Base-by-base conservation (phyloP, 2,888 invertebrate species). In the Axea sp. region DNA sequence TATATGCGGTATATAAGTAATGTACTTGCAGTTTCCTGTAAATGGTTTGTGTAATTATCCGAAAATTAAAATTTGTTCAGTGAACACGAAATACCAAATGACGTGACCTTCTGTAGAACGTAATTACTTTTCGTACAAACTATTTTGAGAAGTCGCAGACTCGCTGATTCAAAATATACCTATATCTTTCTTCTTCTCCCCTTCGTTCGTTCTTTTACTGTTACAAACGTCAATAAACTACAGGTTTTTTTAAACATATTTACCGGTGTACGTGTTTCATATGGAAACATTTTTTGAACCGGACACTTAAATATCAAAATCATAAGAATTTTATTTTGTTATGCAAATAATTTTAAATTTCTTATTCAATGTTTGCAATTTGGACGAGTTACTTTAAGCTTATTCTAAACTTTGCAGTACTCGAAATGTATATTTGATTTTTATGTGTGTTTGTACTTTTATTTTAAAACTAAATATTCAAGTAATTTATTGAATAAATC, bases 21-120 rank as follows among this genome's bases (percentile, higher is more conserved):
- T 1, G 14, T 19, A 17, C 28, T 33, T 9, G 30, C 19, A n/a
- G 8, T n/a, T 45, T 26, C n/a, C 9, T 55, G 55, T 39, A 62
- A 55, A 55, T 43, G 51, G 15, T 62, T 49, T 26, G 51, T 22
- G 41, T 49, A 71, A 71, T 71, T 57, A 71, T 57, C 45, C 14
- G 53, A 62, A 49, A 62, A 64, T 62, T 57, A 64, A 71, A 71
- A 55, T 49, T 33, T 49, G 71, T 49, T 62, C 57, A 64, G 22
- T 49, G 57, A 71, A 35, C 71, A 64, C 71, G 71, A 71, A 71
- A 71, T 71, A 64, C 71, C 55, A 62, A 62, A 39, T 47, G 62
- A 62, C 55, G 55, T 55, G 62, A 71, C 71, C 71, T 71, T 62
- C 62, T 60, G 33, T 7, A 19, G 43, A n/a, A 14, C 30, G 26